Evolutionary conservation across 2,797 vertebrate species (phyloP).

Genomic region (Lacerta viridis): DNA sequence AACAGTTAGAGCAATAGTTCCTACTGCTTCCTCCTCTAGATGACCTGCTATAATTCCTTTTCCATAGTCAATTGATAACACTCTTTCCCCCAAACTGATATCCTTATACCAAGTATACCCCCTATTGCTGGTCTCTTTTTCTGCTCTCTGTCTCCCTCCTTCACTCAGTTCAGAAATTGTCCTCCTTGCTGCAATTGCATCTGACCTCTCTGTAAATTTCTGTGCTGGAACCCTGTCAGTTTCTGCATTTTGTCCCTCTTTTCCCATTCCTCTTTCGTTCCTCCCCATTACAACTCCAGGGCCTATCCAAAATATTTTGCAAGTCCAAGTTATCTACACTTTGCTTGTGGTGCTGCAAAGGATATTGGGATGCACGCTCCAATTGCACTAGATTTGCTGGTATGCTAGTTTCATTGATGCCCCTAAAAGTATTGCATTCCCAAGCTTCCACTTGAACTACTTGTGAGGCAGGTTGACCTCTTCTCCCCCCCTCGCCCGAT

Average conservation of each 20-base stretch:
- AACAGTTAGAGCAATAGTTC: neutral
- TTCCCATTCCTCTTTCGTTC: neutral
- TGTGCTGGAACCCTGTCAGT: neutral
- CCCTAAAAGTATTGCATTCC: neutral
- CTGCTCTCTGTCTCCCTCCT: neutral
- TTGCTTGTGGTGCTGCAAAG: neutral
- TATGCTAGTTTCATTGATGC: neutral
- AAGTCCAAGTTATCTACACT: neutral
- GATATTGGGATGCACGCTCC: neutral
- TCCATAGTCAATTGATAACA: neutral
- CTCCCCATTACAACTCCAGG: neutral
- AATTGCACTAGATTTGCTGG: neutral
- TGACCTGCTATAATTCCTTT: neutral
- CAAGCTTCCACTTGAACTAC: neutral
- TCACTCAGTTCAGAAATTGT: neutral
- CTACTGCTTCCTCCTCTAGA: neutral
- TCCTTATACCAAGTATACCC: neutral
- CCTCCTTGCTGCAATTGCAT: neutral
- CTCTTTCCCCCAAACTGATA: neutral
- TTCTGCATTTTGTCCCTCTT: neutral
- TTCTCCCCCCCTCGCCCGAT: neutral
- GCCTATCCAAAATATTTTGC: neutral
- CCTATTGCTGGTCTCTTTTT: neutral
- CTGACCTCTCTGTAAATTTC: neutral
- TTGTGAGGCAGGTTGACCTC: neutral